These are phyloP conservation scores for Hydropotes inermis DNA, from an alignment of 2,113 vertebrate genomes.

Conservation along the genomic window DNA sequence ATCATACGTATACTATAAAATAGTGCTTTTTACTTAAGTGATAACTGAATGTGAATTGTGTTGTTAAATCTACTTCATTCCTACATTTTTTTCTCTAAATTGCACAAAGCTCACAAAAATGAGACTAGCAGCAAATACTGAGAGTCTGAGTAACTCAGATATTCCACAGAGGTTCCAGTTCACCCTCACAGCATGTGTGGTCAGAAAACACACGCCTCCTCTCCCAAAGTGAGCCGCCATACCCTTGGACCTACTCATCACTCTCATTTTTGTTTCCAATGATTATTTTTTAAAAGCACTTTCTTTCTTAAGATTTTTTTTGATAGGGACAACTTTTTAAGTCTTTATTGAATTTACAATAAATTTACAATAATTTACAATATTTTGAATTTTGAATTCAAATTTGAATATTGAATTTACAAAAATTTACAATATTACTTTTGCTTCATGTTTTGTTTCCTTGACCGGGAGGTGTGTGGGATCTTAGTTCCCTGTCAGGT, in stretches of 20 bases:
- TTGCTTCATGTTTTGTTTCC: not conserved
- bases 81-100: not conserved
- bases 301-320: not conserved
- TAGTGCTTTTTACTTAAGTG: not conserved
- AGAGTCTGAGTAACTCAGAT: not conserved
- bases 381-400: no score
- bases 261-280: not conserved
- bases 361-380: no score
- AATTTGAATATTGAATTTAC: no score
- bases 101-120: not conserved
- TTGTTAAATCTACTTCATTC: not conserved
- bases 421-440: not conserved
- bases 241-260: not conserved
- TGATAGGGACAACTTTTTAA: not conserved
- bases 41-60: not conserved
- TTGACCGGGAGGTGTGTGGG: rapidly evolving
- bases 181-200: not conserved
- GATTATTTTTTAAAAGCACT: not conserved
- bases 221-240: not conserved
- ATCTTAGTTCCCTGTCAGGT: not conserved
- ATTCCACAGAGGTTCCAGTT: not conserved
- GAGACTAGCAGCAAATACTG: not conserved
- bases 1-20: not conserved
- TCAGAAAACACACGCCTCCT: not conserved
- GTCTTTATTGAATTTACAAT: not conserved